Conservation (phyloP, 2,113 vertebrate species). For the Nesogale talazaci region DNA sequence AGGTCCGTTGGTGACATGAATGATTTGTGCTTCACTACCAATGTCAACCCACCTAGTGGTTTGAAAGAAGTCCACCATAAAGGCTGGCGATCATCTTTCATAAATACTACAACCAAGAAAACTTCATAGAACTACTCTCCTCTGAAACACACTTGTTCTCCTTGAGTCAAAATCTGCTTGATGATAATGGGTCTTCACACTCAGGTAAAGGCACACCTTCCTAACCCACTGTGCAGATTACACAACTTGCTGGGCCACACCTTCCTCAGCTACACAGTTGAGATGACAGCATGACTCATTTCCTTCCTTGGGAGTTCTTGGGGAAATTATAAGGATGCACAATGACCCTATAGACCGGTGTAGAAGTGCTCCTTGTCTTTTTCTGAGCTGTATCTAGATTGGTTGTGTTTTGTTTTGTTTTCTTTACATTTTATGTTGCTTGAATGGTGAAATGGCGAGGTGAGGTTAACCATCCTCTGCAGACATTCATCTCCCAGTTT, state of each 20-base stretch:
- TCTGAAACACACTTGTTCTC: neutral
- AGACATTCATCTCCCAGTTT: neutral
- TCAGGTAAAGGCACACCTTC: neutral
- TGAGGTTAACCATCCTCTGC: neutral
- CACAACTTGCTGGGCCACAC: neutral
- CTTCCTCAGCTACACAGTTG: neutral
- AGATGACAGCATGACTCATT: neutral
- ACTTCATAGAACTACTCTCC: neutral
- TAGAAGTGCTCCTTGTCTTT: too few species aligned
- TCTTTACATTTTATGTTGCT: neutral
- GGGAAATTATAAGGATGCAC: neutral
- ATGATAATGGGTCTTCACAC: neutral
- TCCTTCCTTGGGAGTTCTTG: too few species aligned
- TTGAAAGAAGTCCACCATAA: neutral
- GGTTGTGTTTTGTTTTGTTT: neutral
- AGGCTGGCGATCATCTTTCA: neutral
- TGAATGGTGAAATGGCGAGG: neutral
- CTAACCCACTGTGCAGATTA: neutral
- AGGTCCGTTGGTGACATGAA: too few species aligned
- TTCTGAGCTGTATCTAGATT: too few species aligned
- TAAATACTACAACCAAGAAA: neutral
- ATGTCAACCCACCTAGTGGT: neutral
- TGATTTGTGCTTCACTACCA: neutral
- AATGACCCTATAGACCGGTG: too few species aligned
- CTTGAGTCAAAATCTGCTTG: neutral